phyloP scores from a whole-genome alignment of 1,140 invertebrate species.

The Pseudomyrmex concolor region DNA sequence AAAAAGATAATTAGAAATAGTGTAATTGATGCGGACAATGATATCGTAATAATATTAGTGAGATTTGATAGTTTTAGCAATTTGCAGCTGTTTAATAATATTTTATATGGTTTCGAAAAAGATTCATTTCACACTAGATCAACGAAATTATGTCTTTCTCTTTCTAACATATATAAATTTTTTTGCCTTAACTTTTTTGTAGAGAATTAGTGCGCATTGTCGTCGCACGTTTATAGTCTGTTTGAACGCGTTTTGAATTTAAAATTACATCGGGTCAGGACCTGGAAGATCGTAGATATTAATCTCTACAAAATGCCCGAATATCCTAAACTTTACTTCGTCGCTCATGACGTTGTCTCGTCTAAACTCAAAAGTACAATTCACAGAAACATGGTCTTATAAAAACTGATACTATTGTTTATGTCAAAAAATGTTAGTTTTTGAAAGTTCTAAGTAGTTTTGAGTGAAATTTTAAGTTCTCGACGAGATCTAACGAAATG shows the following conservation, averaged over 20 bases:
- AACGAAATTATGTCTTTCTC: too few species aligned
- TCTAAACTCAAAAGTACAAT: background rate
- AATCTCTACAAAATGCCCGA: constrained; percentile 53
- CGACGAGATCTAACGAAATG: too few species aligned
- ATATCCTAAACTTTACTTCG: constrained; percentile 34
- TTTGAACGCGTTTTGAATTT: constrained; percentile 62
- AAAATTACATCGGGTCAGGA: constrained; percentile 62
- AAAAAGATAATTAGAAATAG: too few species aligned
- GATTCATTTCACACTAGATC: too few species aligned
- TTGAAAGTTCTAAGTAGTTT: background rate
- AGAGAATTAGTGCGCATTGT: constrained; percentile 6
- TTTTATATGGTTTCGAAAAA: constrained; percentile 20
- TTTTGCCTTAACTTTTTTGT: background rate
- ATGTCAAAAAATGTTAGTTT: background rate
- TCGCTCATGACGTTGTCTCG: background rate
- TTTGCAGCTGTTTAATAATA: background rate
- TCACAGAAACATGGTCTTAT: background rate
- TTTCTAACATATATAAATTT: too few species aligned
- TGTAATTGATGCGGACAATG: too few species aligned
- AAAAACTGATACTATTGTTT: constrained; percentile 17
- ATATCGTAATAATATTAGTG: too few species aligned
- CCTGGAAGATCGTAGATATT: constrained; percentile 69
- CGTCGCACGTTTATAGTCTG: constrained; percentile 4
- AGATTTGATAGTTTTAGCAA: too few species aligned
- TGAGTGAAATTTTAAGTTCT: background rate